Conservation (phyloP, 2,797 vertebrate genomes). For the Ctenosaura bakeri region DNA sequence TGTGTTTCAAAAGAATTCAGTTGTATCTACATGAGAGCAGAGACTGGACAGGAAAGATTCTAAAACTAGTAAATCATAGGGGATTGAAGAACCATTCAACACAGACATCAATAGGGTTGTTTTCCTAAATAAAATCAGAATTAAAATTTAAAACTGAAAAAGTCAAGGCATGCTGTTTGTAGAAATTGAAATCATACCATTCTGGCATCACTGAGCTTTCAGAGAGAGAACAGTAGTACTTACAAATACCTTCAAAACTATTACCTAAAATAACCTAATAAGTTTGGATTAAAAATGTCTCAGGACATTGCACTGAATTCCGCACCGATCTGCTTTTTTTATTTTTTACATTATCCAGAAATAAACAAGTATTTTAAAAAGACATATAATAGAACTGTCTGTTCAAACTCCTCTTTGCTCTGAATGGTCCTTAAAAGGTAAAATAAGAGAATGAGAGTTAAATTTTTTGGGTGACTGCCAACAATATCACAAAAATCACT, state of each 20-base stretch:
- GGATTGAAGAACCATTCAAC: slow-evolving; percentile 64
- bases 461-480: slow-evolving; percentile 8
- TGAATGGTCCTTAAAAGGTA: slow-evolving; percentile 51
- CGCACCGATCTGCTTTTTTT: slow-evolving; percentile 53
- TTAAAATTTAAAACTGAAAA: slow-evolving; percentile 74
- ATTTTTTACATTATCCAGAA: slow-evolving; percentile 42
- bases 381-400: slow-evolving; percentile 17
- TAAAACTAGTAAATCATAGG: slow-evolving; percentile 26
- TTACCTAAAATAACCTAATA: slow-evolving; percentile 61
- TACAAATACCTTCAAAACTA: slow-evolving; percentile 73
- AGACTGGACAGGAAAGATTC: slow-evolving; percentile 54
- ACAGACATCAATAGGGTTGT: slow-evolving; percentile 58
- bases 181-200: slow-evolving; percentile 59
- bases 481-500: slow-evolving; percentile 29
- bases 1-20: slow-evolving; percentile 67
- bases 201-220: slow-evolving; percentile 63
- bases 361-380: slow-evolving; percentile 57
- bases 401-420: slow-evolving; percentile 49
- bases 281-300: slow-evolving; percentile 68
- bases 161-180: slow-evolving; percentile 70
- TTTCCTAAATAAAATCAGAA: slow-evolving; percentile 66
- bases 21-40: slow-evolving; percentile 58
- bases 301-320: slow-evolving; percentile 58
- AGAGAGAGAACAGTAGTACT: slow-evolving; percentile 38
- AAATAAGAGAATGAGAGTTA: slow-evolving; percentile 54